Conservation (phyloP, 1,140 invertebrate species). For the Mizuhopecten yessoensis region DNA sequence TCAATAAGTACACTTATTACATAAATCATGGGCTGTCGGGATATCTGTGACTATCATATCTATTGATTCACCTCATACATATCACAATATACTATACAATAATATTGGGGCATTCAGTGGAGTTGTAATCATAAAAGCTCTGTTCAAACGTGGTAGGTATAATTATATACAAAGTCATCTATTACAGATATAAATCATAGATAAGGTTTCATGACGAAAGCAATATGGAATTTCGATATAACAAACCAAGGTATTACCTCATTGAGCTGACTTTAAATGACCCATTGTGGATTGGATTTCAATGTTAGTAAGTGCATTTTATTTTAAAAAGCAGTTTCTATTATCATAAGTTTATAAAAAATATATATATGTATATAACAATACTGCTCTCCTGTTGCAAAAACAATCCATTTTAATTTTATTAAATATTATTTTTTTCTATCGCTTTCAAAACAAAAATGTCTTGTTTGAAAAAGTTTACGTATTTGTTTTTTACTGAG, state of each 20-base stretch:
- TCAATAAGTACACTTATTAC: neutral
- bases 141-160: conserved; percentile 19
- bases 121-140: neutral
- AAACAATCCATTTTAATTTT: too few relatives aligned
- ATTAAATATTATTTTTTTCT: too few relatives aligned
- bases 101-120: neutral
- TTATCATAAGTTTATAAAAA: too few relatives aligned
- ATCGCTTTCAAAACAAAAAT: too few relatives aligned
- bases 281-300: neutral
- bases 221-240: neutral
- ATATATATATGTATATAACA: too few relatives aligned
- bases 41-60: neutral
- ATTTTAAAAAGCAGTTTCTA: neutral
- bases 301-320: conserved; percentile 7
- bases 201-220: conserved; percentile 34
- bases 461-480: too few relatives aligned
- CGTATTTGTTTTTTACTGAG: too few relatives aligned
- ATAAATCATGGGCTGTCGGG: neutral
- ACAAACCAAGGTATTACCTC: conserved; percentile 24
- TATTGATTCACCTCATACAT: neutral
- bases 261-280: neutral
- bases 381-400: too few relatives aligned
- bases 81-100: neutral
- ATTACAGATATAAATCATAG: neutral
- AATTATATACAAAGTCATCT: conserved; percentile 6